Percentiles rank a stretch among this genome's conserved stretches.
phyloP scores from a whole-genome alignment of 2,797 vertebrate genomes.

The Mallotus villosus region DNA sequence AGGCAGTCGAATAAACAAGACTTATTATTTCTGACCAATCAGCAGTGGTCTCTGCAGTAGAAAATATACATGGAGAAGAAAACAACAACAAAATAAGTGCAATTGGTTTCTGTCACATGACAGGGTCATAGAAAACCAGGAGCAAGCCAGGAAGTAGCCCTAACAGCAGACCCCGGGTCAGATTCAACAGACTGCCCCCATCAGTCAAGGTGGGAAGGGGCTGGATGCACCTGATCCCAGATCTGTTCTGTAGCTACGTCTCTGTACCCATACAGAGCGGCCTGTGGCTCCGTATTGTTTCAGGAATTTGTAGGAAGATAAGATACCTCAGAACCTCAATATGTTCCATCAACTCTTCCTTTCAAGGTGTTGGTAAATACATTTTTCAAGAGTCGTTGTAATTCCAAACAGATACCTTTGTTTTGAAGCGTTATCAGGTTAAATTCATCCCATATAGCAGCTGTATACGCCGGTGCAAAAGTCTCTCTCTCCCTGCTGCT shows the following conservation, averaged over 20 bases:
- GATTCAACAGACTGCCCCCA: slow-evolving; percentile 5
- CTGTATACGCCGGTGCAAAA: slow-evolving; percentile 55
- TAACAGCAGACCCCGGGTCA: slow-evolving; percentile 36
- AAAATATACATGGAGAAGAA: slow-evolving; percentile 59
- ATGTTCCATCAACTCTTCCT: neutral
- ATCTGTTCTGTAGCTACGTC: slow-evolving; percentile 31
- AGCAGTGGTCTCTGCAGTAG: slow-evolving; percentile 60
- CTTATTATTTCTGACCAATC: slow-evolving; percentile 57
- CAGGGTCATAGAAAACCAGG: slow-evolving; percentile 53
- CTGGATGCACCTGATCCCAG: slow-evolving; percentile 27
- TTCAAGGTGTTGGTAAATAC: slow-evolving; percentile 13
- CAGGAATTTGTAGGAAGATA: slow-evolving; percentile 22
- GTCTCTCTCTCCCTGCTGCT: slow-evolving; percentile 40
- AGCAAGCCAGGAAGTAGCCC: slow-evolving; percentile 39
- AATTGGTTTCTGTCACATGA: slow-evolving; percentile 63
- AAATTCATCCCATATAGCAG: slow-evolving; percentile 57
- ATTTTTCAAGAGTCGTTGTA: slow-evolving; percentile 40
- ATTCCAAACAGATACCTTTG: slow-evolving; percentile 28
- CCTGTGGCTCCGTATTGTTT: slow-evolving; percentile 48
- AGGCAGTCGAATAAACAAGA: slow-evolving; percentile 64
- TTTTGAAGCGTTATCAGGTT: neutral
- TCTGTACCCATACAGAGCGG: slow-evolving; percentile 39
- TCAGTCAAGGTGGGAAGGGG: slow-evolving; percentile 13
- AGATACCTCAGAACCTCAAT: neutral
- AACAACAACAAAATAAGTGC: slow-evolving; percentile 68